These are phyloP conservation scores for Galeopterus variegatus DNA, from an alignment of 2,113 vertebrate genomes.

Conservation along the genomic window DNA sequence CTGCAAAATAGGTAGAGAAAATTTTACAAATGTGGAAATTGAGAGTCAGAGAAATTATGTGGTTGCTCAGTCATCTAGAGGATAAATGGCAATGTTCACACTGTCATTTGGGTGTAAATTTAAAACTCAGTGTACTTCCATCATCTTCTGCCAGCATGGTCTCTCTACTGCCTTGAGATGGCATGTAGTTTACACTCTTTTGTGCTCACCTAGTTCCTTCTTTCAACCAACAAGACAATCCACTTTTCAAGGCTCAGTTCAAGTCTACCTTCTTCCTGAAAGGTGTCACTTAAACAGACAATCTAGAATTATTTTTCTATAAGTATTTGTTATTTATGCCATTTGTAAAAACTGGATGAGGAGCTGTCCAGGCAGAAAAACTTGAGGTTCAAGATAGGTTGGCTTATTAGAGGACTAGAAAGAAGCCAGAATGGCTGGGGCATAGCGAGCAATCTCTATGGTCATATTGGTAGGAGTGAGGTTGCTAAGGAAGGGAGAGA, in stretches of 20 bases:
- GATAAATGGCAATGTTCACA: not conserved
- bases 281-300: not conserved
- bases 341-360: not conserved
- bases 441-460: not conserved
- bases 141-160: not conserved
- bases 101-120: not conserved
- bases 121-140: not conserved
- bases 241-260: constrained; percentile 13
- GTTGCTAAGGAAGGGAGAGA: not conserved
- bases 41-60: not conserved
- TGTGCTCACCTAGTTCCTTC: not conserved
- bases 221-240: not conserved
- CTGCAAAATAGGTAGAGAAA: not conserved
- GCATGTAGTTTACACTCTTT: not conserved
- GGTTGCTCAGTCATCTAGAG: not conserved
- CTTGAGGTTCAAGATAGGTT: not conserved
- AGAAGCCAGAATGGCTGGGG: not conserved
- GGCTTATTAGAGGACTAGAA: not conserved
- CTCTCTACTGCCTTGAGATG: not conserved
- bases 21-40: not conserved
- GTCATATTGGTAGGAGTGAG: not conserved
- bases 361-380: not conserved
- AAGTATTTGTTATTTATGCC: not conserved
- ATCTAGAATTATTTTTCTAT: not conserved
- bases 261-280: not conserved